Base-by-base conservation (phyloP, 2,797 vertebrate genomes). In the Neosalanx taihuensis region DNA sequence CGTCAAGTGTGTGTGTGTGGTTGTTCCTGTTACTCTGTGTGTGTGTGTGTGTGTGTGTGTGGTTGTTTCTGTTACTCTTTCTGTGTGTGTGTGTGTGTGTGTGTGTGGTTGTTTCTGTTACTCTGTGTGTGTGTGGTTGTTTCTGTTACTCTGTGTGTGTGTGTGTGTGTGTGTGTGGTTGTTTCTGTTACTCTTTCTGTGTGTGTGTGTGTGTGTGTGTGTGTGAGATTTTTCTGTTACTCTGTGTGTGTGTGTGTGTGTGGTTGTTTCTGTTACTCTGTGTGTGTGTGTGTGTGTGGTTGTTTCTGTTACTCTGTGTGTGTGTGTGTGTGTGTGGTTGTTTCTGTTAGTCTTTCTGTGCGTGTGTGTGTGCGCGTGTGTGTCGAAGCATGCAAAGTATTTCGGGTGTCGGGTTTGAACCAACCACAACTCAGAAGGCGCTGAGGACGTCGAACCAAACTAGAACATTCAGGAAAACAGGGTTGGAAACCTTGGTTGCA, bases 401-500 rank as follows among this genome's bases (percentile, higher is more conserved):
- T 64, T 73, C 37, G 60, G 64, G 75, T 76, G 49, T 71, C 81
- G 67, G 33, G 33, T 57, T 53, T 69, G 78, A 49, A 58, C 67
- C 75, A 35, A 84, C 80, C 78, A 71, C 76, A 80, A 72, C 74
- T 68, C 76, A 69, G 30, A 63, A 64, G 72, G 64, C 70, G 72
- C 53, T 17, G 20, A n/a, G 33, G 53, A 69, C 18, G 10, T 53
- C 4, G 4, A n/a, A 56, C n/a, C 53, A n/a, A 23, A 58, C 53
- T 35, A 18, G 29, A n/a, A 69, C 56, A 51, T 6, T 69, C 18
- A 18, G 49, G 41, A 66, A 57, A 68, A 59, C 59, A 20, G 3
- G 3, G 56, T 57, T 20, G 29, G 62, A 59, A 58, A n/a, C 60
- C 7, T 66, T 59, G 65, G 31, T 1, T 68, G 12, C 57, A 31